Evolutionary conservation across 2,888 invertebrate genomes (phyloP).

Genomic region (Lasioglossum malachurum): DNA sequence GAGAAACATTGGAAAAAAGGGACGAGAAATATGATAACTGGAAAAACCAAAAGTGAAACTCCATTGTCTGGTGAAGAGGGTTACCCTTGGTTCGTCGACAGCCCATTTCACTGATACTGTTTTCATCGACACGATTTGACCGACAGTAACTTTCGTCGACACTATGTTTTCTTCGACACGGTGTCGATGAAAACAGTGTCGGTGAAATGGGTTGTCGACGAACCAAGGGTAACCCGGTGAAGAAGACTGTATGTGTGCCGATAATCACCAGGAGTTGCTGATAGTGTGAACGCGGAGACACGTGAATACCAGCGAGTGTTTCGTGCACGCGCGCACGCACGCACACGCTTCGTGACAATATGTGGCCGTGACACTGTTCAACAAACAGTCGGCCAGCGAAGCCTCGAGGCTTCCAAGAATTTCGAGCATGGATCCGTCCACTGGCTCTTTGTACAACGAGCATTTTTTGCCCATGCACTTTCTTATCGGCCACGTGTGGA

Average conservation of each 20-base stretch:
- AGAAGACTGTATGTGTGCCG: constrained; percentile 9
- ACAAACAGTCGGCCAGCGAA: neutral
- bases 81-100: too few relatives aligned
- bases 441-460: neutral
- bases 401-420: neutral
- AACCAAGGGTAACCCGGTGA: too few relatives aligned
- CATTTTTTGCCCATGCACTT: constrained; percentile 1
- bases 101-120: too few relatives aligned
- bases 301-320: constrained; percentile 52
- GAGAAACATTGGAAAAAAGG: neutral
- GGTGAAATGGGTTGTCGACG: too few relatives aligned
- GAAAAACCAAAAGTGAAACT: neutral
- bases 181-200: too few relatives aligned
- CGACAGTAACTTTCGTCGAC: too few relatives aligned
- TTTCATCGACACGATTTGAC: too few relatives aligned
- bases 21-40: neutral
- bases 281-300: constrained; percentile 22
- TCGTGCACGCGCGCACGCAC: constrained; percentile 25
- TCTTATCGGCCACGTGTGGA: constrained; percentile 60
- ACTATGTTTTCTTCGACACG: too few relatives aligned
- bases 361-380: constrained; percentile 12
- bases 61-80: neutral
- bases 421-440: neutral
- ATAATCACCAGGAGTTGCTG: constrained; percentile 35
- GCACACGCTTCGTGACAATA: constrained; percentile 24